Evolutionary conservation across 1,140 invertebrate species (phyloP), one percentile per base, ranked within the genome.

Genomic region (Bombus turneri): DNA sequence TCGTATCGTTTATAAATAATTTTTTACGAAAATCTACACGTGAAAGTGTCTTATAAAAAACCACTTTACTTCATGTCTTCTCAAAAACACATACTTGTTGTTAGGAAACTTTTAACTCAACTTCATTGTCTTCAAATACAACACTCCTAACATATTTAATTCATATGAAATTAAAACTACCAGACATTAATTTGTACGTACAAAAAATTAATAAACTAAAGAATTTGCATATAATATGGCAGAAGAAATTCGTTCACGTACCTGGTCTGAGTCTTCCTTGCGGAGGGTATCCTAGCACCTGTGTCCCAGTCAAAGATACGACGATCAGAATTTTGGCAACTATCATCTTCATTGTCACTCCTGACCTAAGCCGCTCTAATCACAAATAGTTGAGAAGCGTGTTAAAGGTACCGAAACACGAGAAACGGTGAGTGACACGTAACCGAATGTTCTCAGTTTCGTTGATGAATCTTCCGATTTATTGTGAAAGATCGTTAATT

Each of bases 251-350:
- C 22, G 9, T 18, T 73, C 22, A 88, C 91, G 79, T 86, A 95
- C 94, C 94, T 94, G 92, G 85, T 90, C 91, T 93, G 39, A 92
- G 87, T 84, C 91, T 91, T 37, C 92, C 92, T 87, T 95, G 94
- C 64, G 93, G 80, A 37, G 92, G 94, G 87, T 94, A 94, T 93
- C 94, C 94, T 84, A 92, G 88, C 79, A 94, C 93, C 83, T 86
- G 88, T 74, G 87, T 87, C 81, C 87, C 93, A 43, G 92, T 80
- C 43, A 94, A 66, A 72, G 91, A 82, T 31, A 90, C 62, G 31
- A 94, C 37, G 76, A 88, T 69, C 81, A 93, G 83, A 77, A 91
- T 89, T 77, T 87, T 87, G 79, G 91, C 57, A 66, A 91, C 77
- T 81, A 87, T 77, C 88, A 87, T 94, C 92, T 91, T 93, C 93